A percentile compares a stretch with the other conserved stretches of the same genome.
These are phyloP conservation scores for Arvicanthis niloticus DNA, from an alignment of 2,113 vertebrate genomes.

Conservation along the genomic window DNA sequence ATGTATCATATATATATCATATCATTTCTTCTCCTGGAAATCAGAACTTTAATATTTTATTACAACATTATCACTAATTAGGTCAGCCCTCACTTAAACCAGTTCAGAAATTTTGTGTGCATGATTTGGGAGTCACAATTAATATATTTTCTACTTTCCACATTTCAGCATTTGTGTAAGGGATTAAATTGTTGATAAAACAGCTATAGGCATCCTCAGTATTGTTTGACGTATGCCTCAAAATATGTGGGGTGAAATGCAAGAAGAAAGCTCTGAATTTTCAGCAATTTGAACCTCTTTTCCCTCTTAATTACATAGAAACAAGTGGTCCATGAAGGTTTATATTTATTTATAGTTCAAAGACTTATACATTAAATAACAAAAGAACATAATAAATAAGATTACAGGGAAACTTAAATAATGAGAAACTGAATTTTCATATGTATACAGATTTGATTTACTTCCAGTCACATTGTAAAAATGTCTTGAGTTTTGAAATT, in stretches of 20 bases:
- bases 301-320: background rate
- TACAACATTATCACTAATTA: constrained; percentile 3
- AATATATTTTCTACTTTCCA: background rate
- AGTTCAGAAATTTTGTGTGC: background rate
- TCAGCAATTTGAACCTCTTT: background rate
- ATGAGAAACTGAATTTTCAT: constrained; percentile 60
- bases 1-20: background rate
- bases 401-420: constrained; percentile 23
- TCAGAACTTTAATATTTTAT: constrained; percentile 14
- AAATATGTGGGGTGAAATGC: background rate
- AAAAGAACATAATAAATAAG: background rate
- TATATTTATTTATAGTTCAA: background rate
- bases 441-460: constrained; percentile 59
- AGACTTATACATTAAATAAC: background rate
- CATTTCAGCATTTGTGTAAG: background rate
- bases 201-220: background rate
- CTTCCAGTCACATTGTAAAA: constrained; percentile 63
- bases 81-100: constrained; percentile 2
- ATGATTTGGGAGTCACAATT: background rate
- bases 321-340: background rate
- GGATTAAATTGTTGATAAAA: constrained; percentile 6
- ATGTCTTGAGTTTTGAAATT: constrained; percentile 12
- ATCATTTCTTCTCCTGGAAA: constrained; percentile 21
- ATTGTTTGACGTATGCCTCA: background rate
- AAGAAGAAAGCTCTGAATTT: background rate